Evolutionary conservation across 1,140 invertebrate species (phyloP), one percentile per base, ranked within the genome.

Genomic region (Thaumatotibia leucotreta): DNA sequence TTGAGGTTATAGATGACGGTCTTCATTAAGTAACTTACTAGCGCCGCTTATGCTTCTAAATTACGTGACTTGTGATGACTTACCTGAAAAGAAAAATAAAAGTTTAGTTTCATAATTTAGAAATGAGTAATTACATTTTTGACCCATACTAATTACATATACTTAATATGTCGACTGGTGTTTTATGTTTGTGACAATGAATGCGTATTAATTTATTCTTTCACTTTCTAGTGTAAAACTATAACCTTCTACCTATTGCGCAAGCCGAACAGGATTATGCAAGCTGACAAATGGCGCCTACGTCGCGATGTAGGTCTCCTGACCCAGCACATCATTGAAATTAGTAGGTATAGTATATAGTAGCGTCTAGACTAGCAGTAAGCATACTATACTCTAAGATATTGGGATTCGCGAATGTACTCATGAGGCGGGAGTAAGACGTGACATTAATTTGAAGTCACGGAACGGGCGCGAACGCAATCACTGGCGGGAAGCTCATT

Each of bases 401-500:
- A 58, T 27, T 14, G 52, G 23, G 52, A 54, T 54, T 54, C 23
- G 50, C 24, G 52, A 54, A 11, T 29, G 39, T 58, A 67, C 69
- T 29, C 49, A 32, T 63, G 39, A 49, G 24, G 33, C 50, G 63
- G 61, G 45, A 64, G 68, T 76, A 79, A 80, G 75, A 77, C 67
- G 74, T 61, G 70, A 64, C 67, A 79, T 85, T 85, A 83, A 85
- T 84, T 84, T 74, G 68, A 66, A 80, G 82, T 78, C 79, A 80
- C 75, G 82, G 67, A 76, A 72, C 70, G 76, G 74, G 76, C 71
- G 79, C 74, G 79, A 83, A 83, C 75, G 83, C 82, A 89, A 89
- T 89, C 86, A 83, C 80, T 58, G 74, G 70, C 76, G 76, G 84
- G 82, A 86, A 88, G 77, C 83, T 84, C 79, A 81, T 84, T 77